Evolutionary conservation across 1,140 invertebrate species (phyloP), one percentile per base, ranked within the genome.

Genomic region (Batillaria attramentaria): DNA sequence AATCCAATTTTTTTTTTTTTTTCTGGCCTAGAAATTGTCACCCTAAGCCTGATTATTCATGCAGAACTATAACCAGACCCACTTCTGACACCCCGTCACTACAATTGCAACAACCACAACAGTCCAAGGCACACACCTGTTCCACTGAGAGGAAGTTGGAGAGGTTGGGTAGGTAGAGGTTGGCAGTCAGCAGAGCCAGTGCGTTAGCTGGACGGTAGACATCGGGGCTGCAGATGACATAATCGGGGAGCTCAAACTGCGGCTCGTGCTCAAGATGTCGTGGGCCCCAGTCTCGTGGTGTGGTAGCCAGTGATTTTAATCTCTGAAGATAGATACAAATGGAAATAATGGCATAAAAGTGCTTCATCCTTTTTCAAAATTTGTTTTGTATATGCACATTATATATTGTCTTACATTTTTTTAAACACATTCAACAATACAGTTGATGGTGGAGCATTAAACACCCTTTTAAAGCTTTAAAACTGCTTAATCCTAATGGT

Each of bases 151-250:
- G 79, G 31, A 88, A 81, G 62, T 81, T 81, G 42, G 82, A 70
- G 4, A 89, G 75, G 74, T 89, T 86, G 20, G 88, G 88, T 41
- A 89, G 83, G 74, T 88, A 89, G 6, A 89, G 81, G 68, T 87
- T 89, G 35, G 87, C 87, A n/a, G 88, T 89, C 43, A 89, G 77
- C 72, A 89, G 78, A 0, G 88, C 88, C 31, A 89, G 79, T 0
- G 84, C 88, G 75, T 87, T 85, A 37, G 85, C 81, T 10, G 87
- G 88, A 54, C 85, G 82, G 72, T 86, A 84, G 43, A 83, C 84
- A 70, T 89, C 87, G 1, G 87, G 85, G 18, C 82, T 82, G 79
- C 87, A 87, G 43, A 89, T 89, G 33, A 89, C 88, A 79, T 89
- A 89, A 65, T 89, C 88, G 5, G 88, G 87, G 6, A 86, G 80